Evolutionary conservation across 2,888 invertebrate species (phyloP).

Genomic region (Epinotia brunnichana): DNA sequence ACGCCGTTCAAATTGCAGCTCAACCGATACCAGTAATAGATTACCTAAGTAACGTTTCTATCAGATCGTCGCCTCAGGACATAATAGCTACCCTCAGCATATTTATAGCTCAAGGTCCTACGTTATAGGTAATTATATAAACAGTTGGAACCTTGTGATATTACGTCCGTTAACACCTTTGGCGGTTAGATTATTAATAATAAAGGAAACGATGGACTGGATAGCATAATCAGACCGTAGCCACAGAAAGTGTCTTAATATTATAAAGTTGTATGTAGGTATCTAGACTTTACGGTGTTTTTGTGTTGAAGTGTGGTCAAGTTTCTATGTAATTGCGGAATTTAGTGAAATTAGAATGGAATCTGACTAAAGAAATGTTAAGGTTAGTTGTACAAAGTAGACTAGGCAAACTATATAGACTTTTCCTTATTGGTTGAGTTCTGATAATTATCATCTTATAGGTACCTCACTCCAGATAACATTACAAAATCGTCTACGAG

Average conservation of each 20-base stretch:
- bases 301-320: constrained; percentile 1
- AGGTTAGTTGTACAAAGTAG: not conserved
- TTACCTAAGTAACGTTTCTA: constrained; percentile 40
- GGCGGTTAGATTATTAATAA: constrained; percentile 43
- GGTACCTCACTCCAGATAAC: no score
- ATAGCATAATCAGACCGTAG: constrained; percentile 35
- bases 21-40: constrained; percentile 33
- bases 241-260: constrained; percentile 11
- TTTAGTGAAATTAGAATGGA: constrained; percentile 4
- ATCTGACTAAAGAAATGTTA: constrained; percentile 4
- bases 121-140: constrained; percentile 6
- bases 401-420: no score
- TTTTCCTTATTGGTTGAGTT: no score
- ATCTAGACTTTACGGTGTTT: not conserved
- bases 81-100: constrained; percentile 22
- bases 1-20: constrained; percentile 8
- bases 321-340: constrained; percentile 33
- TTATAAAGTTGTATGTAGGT: not conserved
- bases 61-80: constrained; percentile 29
- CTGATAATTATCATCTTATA: no score
- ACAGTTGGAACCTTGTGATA: constrained; percentile 14
- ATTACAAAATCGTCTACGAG: no score
- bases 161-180: constrained; percentile 39
- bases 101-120: constrained; percentile 21
- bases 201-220: constrained; percentile 32